Conservation (phyloP, 2,888 invertebrate genomes). For the Heliconius charithonia region DNA sequence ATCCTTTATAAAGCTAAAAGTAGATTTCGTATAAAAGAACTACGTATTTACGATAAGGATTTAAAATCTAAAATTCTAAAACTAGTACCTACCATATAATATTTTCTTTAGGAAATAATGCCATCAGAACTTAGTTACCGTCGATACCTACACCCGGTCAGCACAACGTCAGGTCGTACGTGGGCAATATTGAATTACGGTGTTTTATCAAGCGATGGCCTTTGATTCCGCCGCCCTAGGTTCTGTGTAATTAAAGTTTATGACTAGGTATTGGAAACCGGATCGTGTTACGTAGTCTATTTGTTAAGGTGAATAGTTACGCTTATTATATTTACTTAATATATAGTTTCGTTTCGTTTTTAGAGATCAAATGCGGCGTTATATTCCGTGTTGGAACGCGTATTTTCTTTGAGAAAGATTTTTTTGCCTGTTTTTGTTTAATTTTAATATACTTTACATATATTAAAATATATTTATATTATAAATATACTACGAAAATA, state of each 20-base stretch:
- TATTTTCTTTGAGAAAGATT: too few species aligned
- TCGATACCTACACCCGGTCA: conserved; percentile 5
- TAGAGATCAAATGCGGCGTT: too few species aligned
- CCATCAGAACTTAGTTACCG: not conserved
- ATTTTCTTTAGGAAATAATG: conserved; percentile 8
- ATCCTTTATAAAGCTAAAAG: too few species aligned
- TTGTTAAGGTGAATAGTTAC: not conserved
- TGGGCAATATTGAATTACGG: conserved; percentile 30
- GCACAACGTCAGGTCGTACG: conserved; percentile 17
- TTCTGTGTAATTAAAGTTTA: conserved; percentile 25
- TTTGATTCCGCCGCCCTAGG: conserved; percentile 29
- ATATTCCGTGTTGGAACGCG: too few species aligned
- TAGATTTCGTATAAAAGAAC: too few species aligned
- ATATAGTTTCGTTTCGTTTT: too few species aligned
- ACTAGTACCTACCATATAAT: not conserved
- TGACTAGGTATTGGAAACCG: conserved; percentile 23
- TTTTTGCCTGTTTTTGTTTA: too few species aligned
- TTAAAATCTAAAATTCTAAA: too few species aligned
- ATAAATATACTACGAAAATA: too few species aligned
- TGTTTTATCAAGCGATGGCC: conserved; percentile 31
- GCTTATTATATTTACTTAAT: not conserved
- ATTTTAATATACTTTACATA: too few species aligned
- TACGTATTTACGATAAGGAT: too few species aligned
- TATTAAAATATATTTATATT: too few species aligned
- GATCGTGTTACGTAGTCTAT: not conserved